phyloP scores from a whole-genome alignment of 2,888 invertebrate genomes.

The Agapostemon virescens region DNA sequence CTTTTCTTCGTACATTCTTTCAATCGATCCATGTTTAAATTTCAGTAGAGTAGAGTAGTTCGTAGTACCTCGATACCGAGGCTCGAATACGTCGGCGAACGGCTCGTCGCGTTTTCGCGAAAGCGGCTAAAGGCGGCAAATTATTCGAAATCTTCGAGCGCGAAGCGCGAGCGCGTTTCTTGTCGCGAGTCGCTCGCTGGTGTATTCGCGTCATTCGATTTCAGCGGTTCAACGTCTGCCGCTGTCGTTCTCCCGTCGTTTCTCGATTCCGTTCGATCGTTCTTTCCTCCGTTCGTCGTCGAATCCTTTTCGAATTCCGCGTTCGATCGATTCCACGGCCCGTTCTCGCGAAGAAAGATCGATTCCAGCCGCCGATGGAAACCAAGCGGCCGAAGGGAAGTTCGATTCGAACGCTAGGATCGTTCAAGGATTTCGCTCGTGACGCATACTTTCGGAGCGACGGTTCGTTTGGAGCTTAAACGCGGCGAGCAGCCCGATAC shows the following conservation, averaged over 20 bases:
- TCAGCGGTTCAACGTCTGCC: neutral
- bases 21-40: too few species aligned
- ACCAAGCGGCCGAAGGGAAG: conserved; percentile 50
- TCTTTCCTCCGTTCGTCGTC: neutral
- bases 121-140: too few species aligned
- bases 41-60: too few species aligned
- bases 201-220: neutral
- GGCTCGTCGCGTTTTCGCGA: too few species aligned
- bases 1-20: neutral
- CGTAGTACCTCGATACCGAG: too few species aligned
- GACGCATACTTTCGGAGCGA: conserved; percentile 30
- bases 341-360: conserved; percentile 4
- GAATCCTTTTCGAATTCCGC: neutral
- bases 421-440: conserved; percentile 62
- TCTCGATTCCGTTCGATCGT: too few species aligned
- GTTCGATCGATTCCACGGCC: neutral
- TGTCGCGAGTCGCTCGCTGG: neutral
- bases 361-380: conserved; percentile 11
- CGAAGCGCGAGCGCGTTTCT: too few species aligned
- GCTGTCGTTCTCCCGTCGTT: neutral
- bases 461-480: conserved; percentile 34
- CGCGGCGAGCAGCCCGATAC: neutral
- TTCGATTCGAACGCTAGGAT: conserved; percentile 59
- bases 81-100: too few species aligned
- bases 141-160: too few species aligned